Evolutionary conservation across 2,888 invertebrate species (phyloP).

Genomic region (Hydraecia micacea): DNA sequence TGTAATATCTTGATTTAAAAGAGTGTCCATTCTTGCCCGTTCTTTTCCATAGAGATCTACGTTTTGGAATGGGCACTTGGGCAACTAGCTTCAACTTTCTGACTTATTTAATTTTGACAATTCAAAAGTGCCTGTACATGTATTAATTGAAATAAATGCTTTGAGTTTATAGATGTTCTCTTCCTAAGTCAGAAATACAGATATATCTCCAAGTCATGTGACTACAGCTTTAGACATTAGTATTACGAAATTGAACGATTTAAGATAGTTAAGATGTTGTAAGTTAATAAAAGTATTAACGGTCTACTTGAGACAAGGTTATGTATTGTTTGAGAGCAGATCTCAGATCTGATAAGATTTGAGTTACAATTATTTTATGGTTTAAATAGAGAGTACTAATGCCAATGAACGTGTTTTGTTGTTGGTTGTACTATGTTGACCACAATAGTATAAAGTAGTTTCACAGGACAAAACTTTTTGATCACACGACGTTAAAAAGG

Average conservation of each 20-base stretch:
- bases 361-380: neutral
- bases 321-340: conserved; percentile 58
- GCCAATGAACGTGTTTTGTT: conserved; percentile 4
- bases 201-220: neutral
- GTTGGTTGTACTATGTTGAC: neutral
- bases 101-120: too few relatives aligned
- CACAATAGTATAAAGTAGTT: neutral
- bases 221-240: conserved; percentile 26
- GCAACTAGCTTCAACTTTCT: too few relatives aligned
- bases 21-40: too few relatives aligned
- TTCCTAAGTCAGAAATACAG: neutral
- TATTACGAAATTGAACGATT: conserved; percentile 58
- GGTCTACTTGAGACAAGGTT: conserved; percentile 70
- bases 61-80: too few relatives aligned
- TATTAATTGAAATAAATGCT: too few relatives aligned
- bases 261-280: conserved; percentile 55
- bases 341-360: conserved; percentile 39
- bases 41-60: too few relatives aligned
- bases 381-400: conserved; percentile 23
- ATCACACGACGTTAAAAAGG: neutral
- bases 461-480: neutral
- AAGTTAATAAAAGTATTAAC: conserved; percentile 65
- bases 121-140: too few relatives aligned
- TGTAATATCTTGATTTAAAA: too few relatives aligned
- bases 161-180: too few relatives aligned